Evolutionary conservation across 2,797 vertebrate genomes (phyloP).

Genomic region (Naso thynnoides): DNA sequence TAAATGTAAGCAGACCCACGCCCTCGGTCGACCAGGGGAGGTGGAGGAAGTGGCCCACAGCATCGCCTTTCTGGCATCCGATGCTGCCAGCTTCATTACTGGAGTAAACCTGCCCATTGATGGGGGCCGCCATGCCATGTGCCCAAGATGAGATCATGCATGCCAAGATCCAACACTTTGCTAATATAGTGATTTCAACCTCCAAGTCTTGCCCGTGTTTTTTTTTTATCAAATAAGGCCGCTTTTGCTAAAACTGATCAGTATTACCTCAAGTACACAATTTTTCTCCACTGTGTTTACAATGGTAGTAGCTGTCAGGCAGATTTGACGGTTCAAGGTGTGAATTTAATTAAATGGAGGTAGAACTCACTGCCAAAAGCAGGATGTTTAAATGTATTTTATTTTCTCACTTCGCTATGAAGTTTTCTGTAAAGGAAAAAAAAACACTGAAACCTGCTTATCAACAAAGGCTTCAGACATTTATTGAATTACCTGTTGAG

Average conservation of each 20-base stretch:
- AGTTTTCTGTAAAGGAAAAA: conserved; percentile 5
- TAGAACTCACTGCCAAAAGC: conserved; percentile 13
- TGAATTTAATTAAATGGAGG: conserved; percentile 17
- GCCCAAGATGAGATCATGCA: conserved; percentile 76
- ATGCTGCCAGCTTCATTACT: conserved; percentile 88
- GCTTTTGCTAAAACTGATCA: too few relatives aligned
- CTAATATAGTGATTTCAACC: conserved; percentile 40
- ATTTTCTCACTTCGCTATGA: conserved; percentile 19
- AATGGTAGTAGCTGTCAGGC: not conserved
- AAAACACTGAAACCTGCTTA: conserved; percentile 49
- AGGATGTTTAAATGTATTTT: conserved; percentile 48
- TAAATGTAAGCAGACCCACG: conserved; percentile 85
- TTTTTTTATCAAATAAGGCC: conserved; percentile 18
- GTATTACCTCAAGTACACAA: conserved; percentile 9
- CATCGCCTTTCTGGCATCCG: conserved; percentile 89
- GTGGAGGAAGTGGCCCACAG: conserved; percentile 88
- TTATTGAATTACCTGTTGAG: conserved; percentile 83
- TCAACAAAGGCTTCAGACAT: conserved; percentile 88
- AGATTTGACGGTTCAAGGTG: conserved; percentile 13
- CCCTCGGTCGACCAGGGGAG: conserved; percentile 86
- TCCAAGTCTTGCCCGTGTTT: conserved; percentile 20
- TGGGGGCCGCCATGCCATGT: conserved; percentile 90
- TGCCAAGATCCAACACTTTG: not conserved
- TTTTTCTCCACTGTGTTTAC: conserved; percentile 21
- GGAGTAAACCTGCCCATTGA: conserved; percentile 87